phyloP scores from a whole-genome alignment of 2,797 vertebrate genomes.

The Acipenser oxyrinchus region DNA sequence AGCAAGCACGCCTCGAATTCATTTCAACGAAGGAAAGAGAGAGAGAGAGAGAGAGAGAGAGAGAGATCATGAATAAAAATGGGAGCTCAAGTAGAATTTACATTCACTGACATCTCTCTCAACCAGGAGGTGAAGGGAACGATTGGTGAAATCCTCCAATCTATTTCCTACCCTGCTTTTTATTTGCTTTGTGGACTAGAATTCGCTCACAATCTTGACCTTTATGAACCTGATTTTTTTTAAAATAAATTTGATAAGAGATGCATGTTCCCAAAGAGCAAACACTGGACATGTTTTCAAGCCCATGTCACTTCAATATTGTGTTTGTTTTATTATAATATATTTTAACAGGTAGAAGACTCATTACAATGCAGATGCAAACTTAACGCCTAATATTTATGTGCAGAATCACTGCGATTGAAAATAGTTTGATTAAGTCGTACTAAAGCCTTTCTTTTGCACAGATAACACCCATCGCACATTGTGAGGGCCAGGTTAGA shows the following conservation, averaged over 20 bases:
- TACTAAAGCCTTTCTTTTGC: too few relatives aligned
- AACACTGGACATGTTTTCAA: too few relatives aligned
- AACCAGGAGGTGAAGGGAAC: not conserved
- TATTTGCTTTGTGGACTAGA: not conserved
- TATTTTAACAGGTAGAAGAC: too few relatives aligned
- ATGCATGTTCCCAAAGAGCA: not conserved
- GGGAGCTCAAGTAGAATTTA: slow-evolving; percentile 17
- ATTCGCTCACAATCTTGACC: not conserved
- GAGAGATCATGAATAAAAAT: slow-evolving; percentile 26
- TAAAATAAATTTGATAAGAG: not conserved
- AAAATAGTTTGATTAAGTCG: too few relatives aligned
- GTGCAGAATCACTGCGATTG: too few relatives aligned
- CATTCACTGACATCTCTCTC: slow-evolving; percentile 31
- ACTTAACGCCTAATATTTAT: too few relatives aligned
- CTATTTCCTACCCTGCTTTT: not conserved
- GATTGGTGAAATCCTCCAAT: not conserved
- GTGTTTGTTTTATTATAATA: too few relatives aligned
- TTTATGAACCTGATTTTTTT: not conserved
- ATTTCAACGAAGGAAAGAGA: slow-evolving; percentile 41
- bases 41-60: slow-evolving; percentile 38
- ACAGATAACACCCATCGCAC: too few relatives aligned
- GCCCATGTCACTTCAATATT: too few relatives aligned
- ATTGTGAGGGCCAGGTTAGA: too few relatives aligned
- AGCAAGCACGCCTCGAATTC: slow-evolving; percentile 57
- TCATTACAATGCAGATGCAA: too few relatives aligned